Conservation (phyloP, 2,888 invertebrate species). For the Ariolimax columbianus region DNA sequence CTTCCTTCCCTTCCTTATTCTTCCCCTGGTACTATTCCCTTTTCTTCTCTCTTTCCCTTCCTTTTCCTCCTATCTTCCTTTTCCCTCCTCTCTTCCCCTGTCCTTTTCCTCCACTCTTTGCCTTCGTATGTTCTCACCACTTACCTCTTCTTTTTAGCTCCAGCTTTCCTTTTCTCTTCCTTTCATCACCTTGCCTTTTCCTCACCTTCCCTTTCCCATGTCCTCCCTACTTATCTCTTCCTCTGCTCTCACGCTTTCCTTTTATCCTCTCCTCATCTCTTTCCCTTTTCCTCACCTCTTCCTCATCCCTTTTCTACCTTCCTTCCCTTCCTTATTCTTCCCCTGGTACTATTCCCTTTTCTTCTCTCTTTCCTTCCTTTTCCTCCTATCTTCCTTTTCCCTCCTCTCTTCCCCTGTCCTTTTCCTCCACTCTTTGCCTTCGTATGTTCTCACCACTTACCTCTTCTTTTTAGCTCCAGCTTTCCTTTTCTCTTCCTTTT, state of each 20-base stretch:
- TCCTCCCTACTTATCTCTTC: not conserved
- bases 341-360: not conserved
- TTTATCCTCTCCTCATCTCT: too few relatives aligned
- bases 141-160: not conserved
- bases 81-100: not conserved
- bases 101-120: not conserved
- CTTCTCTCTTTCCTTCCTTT: slow-evolving; percentile 21
- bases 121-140: not conserved
- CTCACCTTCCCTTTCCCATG: not conserved
- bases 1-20: not conserved
- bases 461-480: too few relatives aligned
- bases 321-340: not conserved
- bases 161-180: too few relatives aligned
- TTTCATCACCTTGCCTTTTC: too few relatives aligned
- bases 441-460: too few relatives aligned
- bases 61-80: too few relatives aligned
- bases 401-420: not conserved
- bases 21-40: not conserved
- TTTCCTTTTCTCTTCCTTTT: too few relatives aligned
- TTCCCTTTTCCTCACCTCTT: not conserved
- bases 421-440: not conserved
- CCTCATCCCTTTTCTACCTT: not conserved
- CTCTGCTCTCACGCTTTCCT: not conserved
- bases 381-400: slow-evolving; percentile 24
- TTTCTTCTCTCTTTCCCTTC: not conserved